Percentiles rank a stretch among this genome's conserved stretches.
These are phyloP conservation scores for Stegana nigrithorax DNA, from an alignment of 2,888 invertebrate species.

Conservation along the genomic window DNA sequence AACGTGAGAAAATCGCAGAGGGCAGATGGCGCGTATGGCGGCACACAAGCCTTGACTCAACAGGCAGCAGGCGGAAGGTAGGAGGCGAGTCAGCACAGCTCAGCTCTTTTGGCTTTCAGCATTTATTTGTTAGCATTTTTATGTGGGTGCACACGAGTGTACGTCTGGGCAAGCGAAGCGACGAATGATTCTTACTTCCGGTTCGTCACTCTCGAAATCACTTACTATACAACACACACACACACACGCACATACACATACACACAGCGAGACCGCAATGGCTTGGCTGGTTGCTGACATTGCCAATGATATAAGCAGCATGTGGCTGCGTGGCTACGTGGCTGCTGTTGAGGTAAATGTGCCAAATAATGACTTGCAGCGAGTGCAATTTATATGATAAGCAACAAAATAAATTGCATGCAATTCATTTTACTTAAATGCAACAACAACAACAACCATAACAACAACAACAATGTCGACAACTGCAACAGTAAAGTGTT, in stretches of 20 bases:
- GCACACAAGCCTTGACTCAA: too few species aligned
- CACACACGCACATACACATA: neutral
- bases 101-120: neutral
- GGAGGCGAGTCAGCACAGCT: too few species aligned
- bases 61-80: too few species aligned
- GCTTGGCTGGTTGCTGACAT: too few species aligned
- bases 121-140: neutral
- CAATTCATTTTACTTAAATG: conserved; percentile 62
- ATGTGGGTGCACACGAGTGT: neutral
- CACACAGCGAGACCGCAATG: neutral
- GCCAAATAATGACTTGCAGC: conserved; percentile 62
- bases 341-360: conserved; percentile 46
- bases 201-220: conserved; percentile 17
- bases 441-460: conserved; percentile 33
- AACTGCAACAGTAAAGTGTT: conserved; percentile 21
- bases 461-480: conserved; percentile 5
- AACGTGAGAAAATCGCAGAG: conserved; percentile 1
- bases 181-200: conserved; percentile 15
- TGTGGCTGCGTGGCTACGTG: neutral
- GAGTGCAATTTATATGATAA: conserved; percentile 63
- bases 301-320: too few species aligned
- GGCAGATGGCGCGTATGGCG: neutral
- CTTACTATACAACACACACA: neutral
- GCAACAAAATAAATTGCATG: conserved; percentile 61
- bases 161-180: too few species aligned